Evolutionary conservation across 2,113 vertebrate species (phyloP).

Genomic region (Pterocles orientalis): DNA sequence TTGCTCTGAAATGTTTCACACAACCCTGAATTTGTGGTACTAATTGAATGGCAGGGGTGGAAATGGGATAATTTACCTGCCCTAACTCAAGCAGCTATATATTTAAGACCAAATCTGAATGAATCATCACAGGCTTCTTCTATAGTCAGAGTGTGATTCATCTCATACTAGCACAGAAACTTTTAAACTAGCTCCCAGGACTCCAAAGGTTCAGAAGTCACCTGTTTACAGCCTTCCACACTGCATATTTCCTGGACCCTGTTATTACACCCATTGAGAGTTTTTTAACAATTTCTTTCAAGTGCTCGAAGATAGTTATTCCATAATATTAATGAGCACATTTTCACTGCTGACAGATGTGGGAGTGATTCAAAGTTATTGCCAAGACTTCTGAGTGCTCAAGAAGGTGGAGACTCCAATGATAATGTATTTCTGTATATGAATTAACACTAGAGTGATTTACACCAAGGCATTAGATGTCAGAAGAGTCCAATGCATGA

Average conservation of each 20-base stretch:
- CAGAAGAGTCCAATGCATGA: not conserved
- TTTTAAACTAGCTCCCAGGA: not conserved
- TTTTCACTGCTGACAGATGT: not conserved
- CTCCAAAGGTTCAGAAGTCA: not conserved
- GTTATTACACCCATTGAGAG: not conserved
- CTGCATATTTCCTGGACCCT: not conserved
- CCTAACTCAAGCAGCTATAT: not conserved
- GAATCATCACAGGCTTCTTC: not conserved
- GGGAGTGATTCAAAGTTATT: not conserved
- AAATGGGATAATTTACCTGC: not conserved
- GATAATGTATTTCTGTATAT: not conserved
- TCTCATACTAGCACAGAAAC: not conserved
- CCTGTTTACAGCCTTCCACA: not conserved
- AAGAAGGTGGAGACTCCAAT: not conserved
- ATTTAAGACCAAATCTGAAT: not conserved
- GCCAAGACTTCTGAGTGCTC: not conserved
- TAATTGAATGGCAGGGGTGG: not conserved
- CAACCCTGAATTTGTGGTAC: not conserved
- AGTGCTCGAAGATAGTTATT: not conserved
- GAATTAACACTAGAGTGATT: not conserved
- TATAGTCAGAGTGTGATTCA: not conserved
- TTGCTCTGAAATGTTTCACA: not conserved
- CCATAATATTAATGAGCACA: not conserved
- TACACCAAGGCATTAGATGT: not conserved
- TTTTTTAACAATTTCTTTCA: not conserved